These are phyloP conservation scores for Luidia sarsii DNA, from an alignment of 53 echinoderm and acorn worm genomes.

Conservation along the genomic window DNA sequence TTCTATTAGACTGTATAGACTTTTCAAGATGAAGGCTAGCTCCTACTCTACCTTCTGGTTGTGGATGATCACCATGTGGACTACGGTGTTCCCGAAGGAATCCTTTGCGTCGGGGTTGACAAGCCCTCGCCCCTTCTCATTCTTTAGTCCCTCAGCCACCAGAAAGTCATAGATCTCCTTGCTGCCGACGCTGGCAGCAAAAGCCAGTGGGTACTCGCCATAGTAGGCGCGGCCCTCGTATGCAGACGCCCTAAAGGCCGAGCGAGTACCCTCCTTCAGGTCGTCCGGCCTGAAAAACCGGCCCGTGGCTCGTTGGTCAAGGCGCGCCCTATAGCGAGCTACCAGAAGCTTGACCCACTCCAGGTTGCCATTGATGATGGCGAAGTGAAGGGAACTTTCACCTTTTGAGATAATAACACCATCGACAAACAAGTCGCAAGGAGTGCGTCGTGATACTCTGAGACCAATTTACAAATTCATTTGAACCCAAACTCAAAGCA, in stretches of 20 bases:
- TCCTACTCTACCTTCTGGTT: constrained; percentile 72
- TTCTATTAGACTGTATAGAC: background rate
- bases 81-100: constrained; percentile 82
- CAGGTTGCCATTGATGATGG: constrained; percentile 85
- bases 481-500: no score
- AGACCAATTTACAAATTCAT: no score
- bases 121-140: constrained; percentile 59
- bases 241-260: constrained; percentile 35
- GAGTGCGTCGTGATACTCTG: no score
- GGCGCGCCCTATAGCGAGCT: constrained; percentile 56
- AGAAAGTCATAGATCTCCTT: constrained; percentile 88
- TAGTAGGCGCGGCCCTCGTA: constrained; percentile 85
- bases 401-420: constrained; percentile 46
- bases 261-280: constrained; percentile 48
- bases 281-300: constrained; percentile 89
- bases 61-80: constrained; percentile 92
- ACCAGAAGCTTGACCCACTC: constrained; percentile 83
- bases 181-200: constrained; percentile 77
- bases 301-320: constrained; percentile 81
- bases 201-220: constrained; percentile 93
- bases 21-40: background rate
- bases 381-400: constrained; percentile 84
- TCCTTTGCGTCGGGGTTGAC: constrained; percentile 85
- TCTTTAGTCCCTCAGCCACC: constrained; percentile 62
- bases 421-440: no score